phyloP scores from a whole-genome alignment of 2,113 vertebrate species.

The Azemiops feae region DNA sequence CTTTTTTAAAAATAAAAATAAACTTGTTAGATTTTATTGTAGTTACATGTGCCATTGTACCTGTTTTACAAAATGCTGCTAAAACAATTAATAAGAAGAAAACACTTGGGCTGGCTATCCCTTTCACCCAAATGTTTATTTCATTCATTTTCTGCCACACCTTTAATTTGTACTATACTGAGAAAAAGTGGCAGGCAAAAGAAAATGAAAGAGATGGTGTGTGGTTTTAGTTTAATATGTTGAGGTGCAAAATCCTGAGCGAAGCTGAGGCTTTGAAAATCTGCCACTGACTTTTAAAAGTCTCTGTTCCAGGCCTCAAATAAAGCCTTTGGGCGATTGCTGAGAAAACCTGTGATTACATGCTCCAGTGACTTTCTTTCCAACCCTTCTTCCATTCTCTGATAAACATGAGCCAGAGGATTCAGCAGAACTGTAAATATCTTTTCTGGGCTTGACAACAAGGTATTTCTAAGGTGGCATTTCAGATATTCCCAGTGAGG shows the following conservation, averaged over 20 bases:
- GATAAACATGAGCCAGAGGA: slow-evolving; percentile 33
- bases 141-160: background rate
- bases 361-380: slow-evolving; percentile 60
- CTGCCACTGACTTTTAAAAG: slow-evolving; percentile 37
- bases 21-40: background rate
- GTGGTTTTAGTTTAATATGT: background rate
- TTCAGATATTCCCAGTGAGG: background rate
- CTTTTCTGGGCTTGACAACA: slow-evolving; percentile 36
- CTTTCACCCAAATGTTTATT: background rate
- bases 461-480: slow-evolving; percentile 27
- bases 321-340: slow-evolving; percentile 47
- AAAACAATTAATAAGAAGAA: background rate
- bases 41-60: background rate
- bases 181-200: background rate
- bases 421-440: slow-evolving; percentile 41
- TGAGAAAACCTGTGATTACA: slow-evolving; percentile 58
- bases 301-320: slow-evolving; percentile 20
- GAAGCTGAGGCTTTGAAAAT: background rate
- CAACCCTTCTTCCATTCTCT: slow-evolving; percentile 25
- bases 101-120: background rate
- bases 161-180: background rate
- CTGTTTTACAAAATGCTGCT: background rate
- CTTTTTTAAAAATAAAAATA: background rate
- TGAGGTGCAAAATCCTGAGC: slow-evolving; percentile 7
- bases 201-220: slow-evolving; percentile 19